phyloP scores from a whole-genome alignment of 1,140 invertebrate species.

The Copidosoma floridanum region DNA sequence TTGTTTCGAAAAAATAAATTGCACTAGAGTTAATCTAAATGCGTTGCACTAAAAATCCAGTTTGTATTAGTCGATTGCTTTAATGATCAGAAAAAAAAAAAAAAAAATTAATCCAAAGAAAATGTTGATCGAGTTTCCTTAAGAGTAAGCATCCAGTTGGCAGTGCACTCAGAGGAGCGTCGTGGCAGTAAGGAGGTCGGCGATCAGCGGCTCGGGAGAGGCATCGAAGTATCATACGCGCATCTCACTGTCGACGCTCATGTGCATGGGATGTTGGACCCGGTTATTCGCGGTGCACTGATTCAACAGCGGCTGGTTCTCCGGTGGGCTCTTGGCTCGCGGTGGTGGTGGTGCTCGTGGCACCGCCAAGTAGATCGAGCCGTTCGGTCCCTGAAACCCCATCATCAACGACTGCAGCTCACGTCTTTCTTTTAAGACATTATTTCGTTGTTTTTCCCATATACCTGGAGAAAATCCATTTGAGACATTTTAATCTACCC shows the following conservation, averaged over 20 bases:
- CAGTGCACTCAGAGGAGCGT: conserved; percentile 44
- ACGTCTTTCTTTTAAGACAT: no score
- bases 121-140: not conserved
- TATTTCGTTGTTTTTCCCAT: no score
- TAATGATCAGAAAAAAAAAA: no score
- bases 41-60: no score
- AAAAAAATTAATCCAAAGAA: no score
- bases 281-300: conserved; percentile 49
- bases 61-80: no score
- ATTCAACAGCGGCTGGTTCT: conserved; percentile 58
- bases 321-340: conserved; percentile 59
- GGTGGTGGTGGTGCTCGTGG: conserved; percentile 61
- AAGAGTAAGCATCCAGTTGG: not conserved
- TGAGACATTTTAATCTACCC: no score
- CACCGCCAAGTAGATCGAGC: conserved; percentile 59
- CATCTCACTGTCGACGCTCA: conserved; percentile 73
- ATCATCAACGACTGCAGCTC: no score
- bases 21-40: no score
- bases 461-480: no score
- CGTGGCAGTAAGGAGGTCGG: conserved; percentile 52
- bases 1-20: no score
- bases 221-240: conserved; percentile 73
- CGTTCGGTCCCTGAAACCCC: conserved; percentile 56
- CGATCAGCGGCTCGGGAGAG: conserved; percentile 51
- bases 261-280: conserved; percentile 65